These are phyloP conservation scores for Tiliacea citrago DNA, from an alignment of 2,888 invertebrate genomes.

Conservation along the genomic window DNA sequence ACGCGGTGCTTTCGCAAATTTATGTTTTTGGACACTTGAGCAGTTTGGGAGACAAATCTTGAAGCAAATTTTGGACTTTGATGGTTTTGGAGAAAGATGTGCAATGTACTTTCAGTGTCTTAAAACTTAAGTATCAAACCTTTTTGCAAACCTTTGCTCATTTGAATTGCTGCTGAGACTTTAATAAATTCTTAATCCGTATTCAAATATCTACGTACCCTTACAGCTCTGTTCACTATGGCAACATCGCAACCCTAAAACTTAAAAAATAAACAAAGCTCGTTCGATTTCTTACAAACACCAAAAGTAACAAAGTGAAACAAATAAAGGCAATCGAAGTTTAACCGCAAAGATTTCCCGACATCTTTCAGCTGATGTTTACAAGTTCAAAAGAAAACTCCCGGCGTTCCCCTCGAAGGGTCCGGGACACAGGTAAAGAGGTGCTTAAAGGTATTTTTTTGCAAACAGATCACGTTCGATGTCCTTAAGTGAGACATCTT, in stretches of 20 bases:
- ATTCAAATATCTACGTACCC: not conserved
- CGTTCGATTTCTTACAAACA: conserved; percentile 70
- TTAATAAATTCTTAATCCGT: not conserved
- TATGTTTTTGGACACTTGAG: conserved; percentile 44
- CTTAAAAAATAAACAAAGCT: conserved; percentile 53
- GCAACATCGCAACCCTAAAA: not conserved
- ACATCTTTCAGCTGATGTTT: conserved; percentile 86
- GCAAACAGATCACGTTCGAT: conserved; percentile 90
- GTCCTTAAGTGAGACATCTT: conserved; percentile 89
- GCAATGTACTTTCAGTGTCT: not conserved
- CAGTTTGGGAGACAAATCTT: conserved; percentile 27
- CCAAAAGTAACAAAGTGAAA: conserved; percentile 72
- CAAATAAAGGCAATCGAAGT: conserved; percentile 81
- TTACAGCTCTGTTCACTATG: not conserved
- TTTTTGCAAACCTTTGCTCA: no score
- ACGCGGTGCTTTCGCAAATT: conserved; percentile 52
- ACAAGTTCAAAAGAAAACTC: conserved; percentile 83
- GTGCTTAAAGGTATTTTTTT: conserved; percentile 86
- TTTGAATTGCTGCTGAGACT: not conserved
- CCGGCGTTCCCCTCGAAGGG: conserved; percentile 72
- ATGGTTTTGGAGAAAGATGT: conserved; percentile 48
- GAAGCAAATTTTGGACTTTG: conserved; percentile 4
- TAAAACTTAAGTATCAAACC: conserved; percentile 5
- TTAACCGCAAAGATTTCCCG: conserved; percentile 82
- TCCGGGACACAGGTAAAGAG: conserved; percentile 80